These are phyloP conservation scores for Agonopterix alstromeriana DNA, from an alignment of 2,888 invertebrate genomes.

Conservation along the genomic window DNA sequence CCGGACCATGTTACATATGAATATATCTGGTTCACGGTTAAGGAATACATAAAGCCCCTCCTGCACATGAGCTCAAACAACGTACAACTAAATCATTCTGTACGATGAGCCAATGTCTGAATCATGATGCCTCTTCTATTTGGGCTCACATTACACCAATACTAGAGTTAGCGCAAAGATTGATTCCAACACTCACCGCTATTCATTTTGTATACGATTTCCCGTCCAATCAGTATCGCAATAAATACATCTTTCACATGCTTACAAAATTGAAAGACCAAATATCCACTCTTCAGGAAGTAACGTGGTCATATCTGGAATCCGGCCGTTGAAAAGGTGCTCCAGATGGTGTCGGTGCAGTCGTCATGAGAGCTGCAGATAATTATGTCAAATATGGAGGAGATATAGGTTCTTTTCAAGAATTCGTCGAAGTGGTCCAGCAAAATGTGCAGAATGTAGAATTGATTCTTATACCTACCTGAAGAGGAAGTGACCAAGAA, in stretches of 20 bases:
- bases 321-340: slow-evolving; percentile 17
- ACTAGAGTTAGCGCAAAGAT: slow-evolving; percentile 4
- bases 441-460: not conserved
- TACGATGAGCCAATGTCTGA: slow-evolving; percentile 9
- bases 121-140: slow-evolving; percentile 9
- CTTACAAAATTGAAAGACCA: slow-evolving; percentile 3
- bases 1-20: too few relatives aligned
- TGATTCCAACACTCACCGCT: slow-evolving; percentile 1
- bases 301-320: slow-evolving; percentile 14
- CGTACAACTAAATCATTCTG: slow-evolving; percentile 9
- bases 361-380: slow-evolving; percentile 13
- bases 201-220: slow-evolving; percentile 6
- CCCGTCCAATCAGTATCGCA: slow-evolving; percentile 9
- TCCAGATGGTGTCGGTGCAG: slow-evolving; percentile 13
- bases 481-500: not conserved
- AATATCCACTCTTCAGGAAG: slow-evolving; percentile 1
- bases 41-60: too few relatives aligned
- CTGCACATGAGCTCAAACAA: slow-evolving; percentile 1
- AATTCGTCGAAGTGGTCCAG: not conserved
- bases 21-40: too few relatives aligned
- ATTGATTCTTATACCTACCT: not conserved
- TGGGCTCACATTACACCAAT: slow-evolving; percentile 12
- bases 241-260: slow-evolving; percentile 7
- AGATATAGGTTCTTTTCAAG: not conserved
- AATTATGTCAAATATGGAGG: not conserved